Conservation (phyloP, 1,140 invertebrate genomes). For the Gryon sp. region DNA sequence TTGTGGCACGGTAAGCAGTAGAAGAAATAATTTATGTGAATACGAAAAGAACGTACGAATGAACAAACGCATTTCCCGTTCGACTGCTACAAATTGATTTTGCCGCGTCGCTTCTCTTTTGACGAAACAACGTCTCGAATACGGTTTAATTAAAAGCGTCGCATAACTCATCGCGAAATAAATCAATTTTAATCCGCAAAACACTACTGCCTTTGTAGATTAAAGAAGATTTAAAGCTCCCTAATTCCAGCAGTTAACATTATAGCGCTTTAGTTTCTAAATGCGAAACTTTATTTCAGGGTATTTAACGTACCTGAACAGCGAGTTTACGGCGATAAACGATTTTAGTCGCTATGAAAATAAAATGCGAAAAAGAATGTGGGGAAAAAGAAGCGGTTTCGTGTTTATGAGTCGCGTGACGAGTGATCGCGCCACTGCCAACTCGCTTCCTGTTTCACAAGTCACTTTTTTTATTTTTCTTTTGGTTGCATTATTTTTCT, state of each 20-base stretch:
- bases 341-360: slow-evolving; percentile 25
- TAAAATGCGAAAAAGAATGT: slow-evolving; percentile 23
- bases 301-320: slow-evolving; percentile 13
- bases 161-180: slow-evolving; percentile 8
- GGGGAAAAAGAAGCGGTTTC: slow-evolving; percentile 21
- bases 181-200: slow-evolving; percentile 31
- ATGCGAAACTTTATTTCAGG: slow-evolving; percentile 26
- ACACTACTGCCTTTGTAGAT: slow-evolving; percentile 11
- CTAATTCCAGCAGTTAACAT: slow-evolving; percentile 27
- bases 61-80: no score
- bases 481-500: background rate
- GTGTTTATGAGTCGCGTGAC: slow-evolving; percentile 64
- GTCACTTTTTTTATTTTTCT: slow-evolving; percentile 18
- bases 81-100: slow-evolving; percentile 33
- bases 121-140: slow-evolving; percentile 2
- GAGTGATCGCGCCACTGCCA: slow-evolving; percentile 35
- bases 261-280: slow-evolving; percentile 24
- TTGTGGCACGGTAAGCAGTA: slow-evolving; percentile 10
- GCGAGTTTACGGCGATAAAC: slow-evolving; percentile 29
- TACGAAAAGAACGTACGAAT: no score
- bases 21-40: slow-evolving; percentile 44
- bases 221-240: slow-evolving; percentile 16
- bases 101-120: background rate
- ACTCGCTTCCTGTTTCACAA: slow-evolving; percentile 48
- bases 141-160: slow-evolving; percentile 1